A percentile compares a stretch with the other conserved stretches of the same genome.
These are phyloP conservation scores for Spicauda simplicius DNA, from an alignment of 2,888 invertebrate species.

Conservation along the genomic window DNA sequence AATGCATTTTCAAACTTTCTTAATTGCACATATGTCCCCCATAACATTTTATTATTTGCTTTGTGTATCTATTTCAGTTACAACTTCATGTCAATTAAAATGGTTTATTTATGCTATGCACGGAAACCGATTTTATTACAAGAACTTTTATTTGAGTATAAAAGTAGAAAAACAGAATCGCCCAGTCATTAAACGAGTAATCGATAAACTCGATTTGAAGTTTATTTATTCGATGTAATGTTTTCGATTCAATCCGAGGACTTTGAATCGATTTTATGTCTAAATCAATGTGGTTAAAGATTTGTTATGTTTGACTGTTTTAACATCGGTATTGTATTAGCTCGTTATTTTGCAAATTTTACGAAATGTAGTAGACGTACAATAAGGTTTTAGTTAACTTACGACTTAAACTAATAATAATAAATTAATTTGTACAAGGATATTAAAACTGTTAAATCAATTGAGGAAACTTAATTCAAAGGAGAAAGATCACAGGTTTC, in stretches of 20 bases:
- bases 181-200: slow-evolving; percentile 27
- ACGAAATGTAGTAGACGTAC: too few species aligned
- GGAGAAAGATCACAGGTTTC: too few species aligned
- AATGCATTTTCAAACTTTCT: too few species aligned
- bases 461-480: too few species aligned
- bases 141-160: slow-evolving; percentile 28
- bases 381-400: too few species aligned
- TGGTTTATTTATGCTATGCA: slow-evolving; percentile 25
- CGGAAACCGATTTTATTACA: slow-evolving; percentile 13
- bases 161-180: slow-evolving; percentile 26
- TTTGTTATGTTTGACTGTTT: neutral
- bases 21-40: too few species aligned
- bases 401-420: too few species aligned
- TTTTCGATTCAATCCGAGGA: slow-evolving; percentile 40
- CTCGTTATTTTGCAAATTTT: too few species aligned
- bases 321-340: neutral
- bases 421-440: too few species aligned
- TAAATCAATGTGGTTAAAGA: slow-evolving; percentile 38
- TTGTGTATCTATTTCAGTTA: slow-evolving; percentile 11
- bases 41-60: too few species aligned
- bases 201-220: slow-evolving; percentile 35
- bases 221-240: slow-evolving; percentile 35
- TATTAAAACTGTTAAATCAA: too few species aligned
- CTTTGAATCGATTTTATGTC: slow-evolving; percentile 43
- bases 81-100: slow-evolving; percentile 23